phyloP scores from a whole-genome alignment of 2,888 invertebrate species.

The Microctonus brassicae region DNA sequence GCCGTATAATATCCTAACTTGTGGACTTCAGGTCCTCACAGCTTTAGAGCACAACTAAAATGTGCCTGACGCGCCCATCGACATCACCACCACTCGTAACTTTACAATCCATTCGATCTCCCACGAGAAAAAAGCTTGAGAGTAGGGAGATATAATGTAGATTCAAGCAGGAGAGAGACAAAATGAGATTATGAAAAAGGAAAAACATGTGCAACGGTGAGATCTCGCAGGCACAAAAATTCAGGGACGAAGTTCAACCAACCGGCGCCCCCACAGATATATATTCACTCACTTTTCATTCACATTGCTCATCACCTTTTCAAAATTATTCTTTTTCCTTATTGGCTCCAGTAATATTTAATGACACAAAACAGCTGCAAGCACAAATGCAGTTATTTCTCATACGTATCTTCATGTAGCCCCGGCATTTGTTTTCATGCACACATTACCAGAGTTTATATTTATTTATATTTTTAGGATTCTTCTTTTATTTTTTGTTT shows the following conservation, averaged over 20 bases:
- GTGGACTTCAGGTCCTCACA: slow-evolving; percentile 8
- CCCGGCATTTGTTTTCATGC: neutral
- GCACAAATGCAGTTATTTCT: neutral
- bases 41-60: slow-evolving; percentile 1
- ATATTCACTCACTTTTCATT: neutral
- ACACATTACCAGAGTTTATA: too few relatives aligned
- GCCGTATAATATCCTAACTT: slow-evolving; percentile 32
- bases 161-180: neutral
- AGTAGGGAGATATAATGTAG: neutral
- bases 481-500: too few relatives aligned
- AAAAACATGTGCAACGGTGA: neutral
- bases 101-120: neutral
- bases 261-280: neutral
- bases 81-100: neutral
- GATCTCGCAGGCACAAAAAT: neutral
- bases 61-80: neutral
- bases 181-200: neutral
- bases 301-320: neutral
- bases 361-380: neutral
- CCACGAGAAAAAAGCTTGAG: neutral
- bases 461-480: too few relatives aligned
- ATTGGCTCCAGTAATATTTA: neutral
- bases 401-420: neutral
- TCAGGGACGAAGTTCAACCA: slow-evolving; percentile 3
- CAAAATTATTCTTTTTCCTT: neutral